These are phyloP conservation scores for Diarsia rubi DNA, from an alignment of 2,888 invertebrate genomes.

Conservation along the genomic window DNA sequence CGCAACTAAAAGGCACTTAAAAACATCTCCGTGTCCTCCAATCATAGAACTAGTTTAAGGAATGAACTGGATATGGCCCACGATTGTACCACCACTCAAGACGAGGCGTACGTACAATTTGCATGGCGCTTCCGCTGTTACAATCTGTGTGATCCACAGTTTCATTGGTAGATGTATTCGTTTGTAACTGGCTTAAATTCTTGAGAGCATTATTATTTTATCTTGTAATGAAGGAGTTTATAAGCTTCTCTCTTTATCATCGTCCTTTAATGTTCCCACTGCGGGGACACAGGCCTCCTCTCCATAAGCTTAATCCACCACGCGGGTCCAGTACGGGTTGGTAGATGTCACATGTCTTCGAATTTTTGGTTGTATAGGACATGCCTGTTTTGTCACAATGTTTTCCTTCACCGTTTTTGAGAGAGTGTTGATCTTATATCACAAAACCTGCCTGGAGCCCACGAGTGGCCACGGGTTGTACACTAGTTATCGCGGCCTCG, in stretches of 20 bases:
- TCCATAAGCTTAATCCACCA: too few species aligned
- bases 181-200: constrained; percentile 2
- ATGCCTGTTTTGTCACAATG: too few species aligned
- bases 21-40: neutral
- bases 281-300: too few species aligned
- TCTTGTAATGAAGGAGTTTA: neutral
- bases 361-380: too few species aligned
- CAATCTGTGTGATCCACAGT: constrained; percentile 33
- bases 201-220: neutral
- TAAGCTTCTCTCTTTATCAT: neutral
- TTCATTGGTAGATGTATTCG: constrained; percentile 34
- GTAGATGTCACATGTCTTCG: too few species aligned
- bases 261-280: too few species aligned
- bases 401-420: too few species aligned
- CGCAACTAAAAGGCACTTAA: constrained; percentile 20
- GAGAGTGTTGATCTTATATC: too few species aligned
- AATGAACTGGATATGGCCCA: constrained; percentile 38
- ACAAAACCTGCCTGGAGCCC: too few species aligned
- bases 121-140: constrained; percentile 49
- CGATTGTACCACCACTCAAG: constrained; percentile 27
- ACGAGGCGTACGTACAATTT: constrained; percentile 48
- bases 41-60: constrained; percentile 35
- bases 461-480: too few species aligned
- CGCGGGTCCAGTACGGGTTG: too few species aligned
- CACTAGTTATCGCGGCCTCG: too few species aligned